Base-by-base conservation (phyloP, 2,113 vertebrate genomes). In the Trachemys scripta region DNA sequence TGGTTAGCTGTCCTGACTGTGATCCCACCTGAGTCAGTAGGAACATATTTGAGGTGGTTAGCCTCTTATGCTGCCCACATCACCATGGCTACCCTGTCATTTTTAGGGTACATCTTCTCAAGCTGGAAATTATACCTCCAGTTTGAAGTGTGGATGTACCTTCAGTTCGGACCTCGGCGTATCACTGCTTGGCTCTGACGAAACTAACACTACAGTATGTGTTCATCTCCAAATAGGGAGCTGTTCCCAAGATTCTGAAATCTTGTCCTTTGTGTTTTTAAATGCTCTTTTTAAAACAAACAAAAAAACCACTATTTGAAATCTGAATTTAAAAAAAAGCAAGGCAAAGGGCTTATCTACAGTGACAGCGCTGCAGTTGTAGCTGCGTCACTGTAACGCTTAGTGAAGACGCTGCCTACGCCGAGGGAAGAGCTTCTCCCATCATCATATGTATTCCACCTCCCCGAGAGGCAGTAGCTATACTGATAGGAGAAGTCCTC, bases 311-410 rank as follows among this genome's bases (percentile, higher is more conserved):
- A 53, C 85, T 84, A 5, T 10, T 24, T 95, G 20, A 51, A 81
- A 93, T 50, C 8, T 54, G 35, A 17, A 75, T 89, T 91, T 89
- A 75, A 65, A 89, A 78, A 85, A 89, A 86, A 53, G 69, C 42
- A n/a, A 85, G 81, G 54, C 75, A 87, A 84, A 24, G 17, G 6
- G 35, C 65, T 69, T n/a, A 17, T n/a, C 8, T n/a, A 69, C 17
- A 69, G 2, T n/a, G n/a, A n/a, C 17, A 19, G 35, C 17, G 2
- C 35, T n/a, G 35, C 65, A 69, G 62, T 35, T n/a, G 35, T n/a
- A 69, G 65, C 17, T 69, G 62, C 4, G 5, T 35, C 62, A 8
- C 59, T 65, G 62, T 65, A 65, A 65, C 31, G 6, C 14, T 65
- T 35, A 69, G 17, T 19, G 14, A n/a, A 69, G 65, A 69, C 4